Evolutionary conservation across 2,888 invertebrate species (phyloP).

Genomic region (Metellina segmentata): DNA sequence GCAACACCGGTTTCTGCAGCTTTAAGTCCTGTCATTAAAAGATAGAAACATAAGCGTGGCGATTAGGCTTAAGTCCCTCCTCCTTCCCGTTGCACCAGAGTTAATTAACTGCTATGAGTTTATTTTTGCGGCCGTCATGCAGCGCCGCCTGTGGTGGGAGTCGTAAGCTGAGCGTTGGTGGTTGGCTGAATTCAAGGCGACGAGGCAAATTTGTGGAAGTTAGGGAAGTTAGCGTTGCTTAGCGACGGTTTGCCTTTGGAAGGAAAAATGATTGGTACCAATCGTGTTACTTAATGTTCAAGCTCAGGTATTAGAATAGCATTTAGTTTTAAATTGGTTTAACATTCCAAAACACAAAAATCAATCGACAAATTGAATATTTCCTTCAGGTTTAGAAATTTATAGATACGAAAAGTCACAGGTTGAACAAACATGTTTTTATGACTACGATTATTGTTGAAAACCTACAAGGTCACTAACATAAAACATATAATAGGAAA

Average conservation of each 20-base stretch:
- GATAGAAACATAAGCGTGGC: slow-evolving; percentile 63
- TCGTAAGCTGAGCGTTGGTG: neutral
- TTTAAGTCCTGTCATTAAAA: slow-evolving; percentile 56
- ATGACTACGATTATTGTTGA: no score
- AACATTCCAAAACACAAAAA: no score
- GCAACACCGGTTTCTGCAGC: neutral
- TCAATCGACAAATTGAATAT: no score
- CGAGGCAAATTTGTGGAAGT: slow-evolving; percentile 27
- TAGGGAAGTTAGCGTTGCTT: slow-evolving; percentile 23
- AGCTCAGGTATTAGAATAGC: no score
- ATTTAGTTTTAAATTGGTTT: no score
- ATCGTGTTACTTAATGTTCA: slow-evolving; percentile 12
- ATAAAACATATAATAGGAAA: no score
- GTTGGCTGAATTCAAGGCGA: neutral
- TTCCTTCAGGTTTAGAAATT: no score
- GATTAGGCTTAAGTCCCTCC: slow-evolving; percentile 55
- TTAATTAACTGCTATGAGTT: slow-evolving; percentile 56
- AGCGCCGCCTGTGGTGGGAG: slow-evolving; percentile 9
- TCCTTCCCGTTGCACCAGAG: neutral
- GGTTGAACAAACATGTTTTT: no score
- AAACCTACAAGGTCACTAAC: no score
- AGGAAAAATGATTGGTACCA: slow-evolving; percentile 37
- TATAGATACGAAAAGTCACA: no score
- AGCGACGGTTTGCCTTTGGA: slow-evolving; percentile 28
- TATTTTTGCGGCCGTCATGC: slow-evolving; percentile 36